phyloP scores from a whole-genome alignment of 2,113 vertebrate genomes.

The Ophiodon elongatus region DNA sequence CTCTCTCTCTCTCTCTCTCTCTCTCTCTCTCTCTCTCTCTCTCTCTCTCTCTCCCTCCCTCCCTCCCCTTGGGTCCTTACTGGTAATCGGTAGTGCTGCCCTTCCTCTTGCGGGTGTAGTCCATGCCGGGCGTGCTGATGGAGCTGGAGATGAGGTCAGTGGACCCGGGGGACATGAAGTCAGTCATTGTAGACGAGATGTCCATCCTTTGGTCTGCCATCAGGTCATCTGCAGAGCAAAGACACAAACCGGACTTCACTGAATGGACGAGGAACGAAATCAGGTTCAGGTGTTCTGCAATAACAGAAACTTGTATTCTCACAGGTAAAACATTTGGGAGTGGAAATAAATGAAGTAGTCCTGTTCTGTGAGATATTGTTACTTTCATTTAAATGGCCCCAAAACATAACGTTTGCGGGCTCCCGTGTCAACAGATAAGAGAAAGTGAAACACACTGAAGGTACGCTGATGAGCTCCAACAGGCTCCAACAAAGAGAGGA shows the following conservation, averaged over 20 bases:
- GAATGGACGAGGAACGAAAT: background rate
- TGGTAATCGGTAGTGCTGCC: constrained; percentile 97
- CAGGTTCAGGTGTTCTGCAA: no score
- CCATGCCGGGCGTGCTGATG: constrained; percentile 90
- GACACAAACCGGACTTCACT: background rate
- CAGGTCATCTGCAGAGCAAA: constrained; percentile 86
- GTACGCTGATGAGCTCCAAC: no score
- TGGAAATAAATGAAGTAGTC: background rate
- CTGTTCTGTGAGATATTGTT: background rate
- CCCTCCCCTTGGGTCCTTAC: constrained; percentile 81
- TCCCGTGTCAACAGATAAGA: background rate
- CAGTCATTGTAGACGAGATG: constrained; percentile 98
- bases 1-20: no score
- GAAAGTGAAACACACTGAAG: no score
- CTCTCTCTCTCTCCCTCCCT: background rate
- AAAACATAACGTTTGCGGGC: background rate
- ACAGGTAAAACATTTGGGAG: background rate
- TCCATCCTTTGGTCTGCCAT: constrained; percentile 99
- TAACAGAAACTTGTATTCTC: background rate
- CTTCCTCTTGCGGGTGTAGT: constrained; percentile 97
- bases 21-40: no score
- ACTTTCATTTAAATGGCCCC: background rate
- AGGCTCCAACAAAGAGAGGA: no score
- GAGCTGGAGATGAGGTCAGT: constrained; percentile 96
- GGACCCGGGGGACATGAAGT: constrained; percentile 96